These are phyloP conservation scores for Dromius quadrimaculatus DNA, from an alignment of 2,888 invertebrate genomes.

Conservation along the genomic window DNA sequence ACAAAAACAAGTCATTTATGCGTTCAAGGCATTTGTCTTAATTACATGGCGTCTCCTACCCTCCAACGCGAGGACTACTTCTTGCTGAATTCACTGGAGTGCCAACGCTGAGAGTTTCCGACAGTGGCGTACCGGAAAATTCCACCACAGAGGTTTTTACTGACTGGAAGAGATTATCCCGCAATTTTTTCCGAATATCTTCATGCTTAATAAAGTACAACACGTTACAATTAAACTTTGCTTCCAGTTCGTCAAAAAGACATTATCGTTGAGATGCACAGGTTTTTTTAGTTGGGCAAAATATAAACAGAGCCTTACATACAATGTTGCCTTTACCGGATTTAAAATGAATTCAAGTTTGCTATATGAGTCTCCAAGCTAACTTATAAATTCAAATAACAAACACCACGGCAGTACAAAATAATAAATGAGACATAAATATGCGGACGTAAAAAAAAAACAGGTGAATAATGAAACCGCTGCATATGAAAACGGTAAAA, in stretches of 20 bases:
- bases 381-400: constrained; percentile 21
- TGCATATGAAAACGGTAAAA: constrained; percentile 1
- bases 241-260: no score
- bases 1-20: constrained; percentile 57
- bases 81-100: constrained; percentile 54
- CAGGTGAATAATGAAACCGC: constrained; percentile 19
- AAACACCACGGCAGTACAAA: constrained; percentile 16
- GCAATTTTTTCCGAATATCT: no score
- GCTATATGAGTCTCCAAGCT: background rate
- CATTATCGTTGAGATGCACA: no score
- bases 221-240: no score
- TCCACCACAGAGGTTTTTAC: background rate
- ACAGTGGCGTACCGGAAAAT: background rate
- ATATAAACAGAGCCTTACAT: no score
- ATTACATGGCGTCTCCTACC: constrained; percentile 55
- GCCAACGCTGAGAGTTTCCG: constrained; percentile 40
- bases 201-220: no score
- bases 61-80: constrained; percentile 54
- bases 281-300: no score
- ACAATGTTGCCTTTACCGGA: no score
- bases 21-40: constrained; percentile 57
- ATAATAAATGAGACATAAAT: constrained; percentile 34
- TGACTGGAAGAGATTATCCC: no score
- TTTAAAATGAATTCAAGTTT: no score
- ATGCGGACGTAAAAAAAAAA: constrained; percentile 29